Percentiles rank a stretch among this genome's conserved stretches.
Evolutionary conservation across 2,113 vertebrate genomes (phyloP).

Genomic region (Eretmochelys imbricata): DNA sequence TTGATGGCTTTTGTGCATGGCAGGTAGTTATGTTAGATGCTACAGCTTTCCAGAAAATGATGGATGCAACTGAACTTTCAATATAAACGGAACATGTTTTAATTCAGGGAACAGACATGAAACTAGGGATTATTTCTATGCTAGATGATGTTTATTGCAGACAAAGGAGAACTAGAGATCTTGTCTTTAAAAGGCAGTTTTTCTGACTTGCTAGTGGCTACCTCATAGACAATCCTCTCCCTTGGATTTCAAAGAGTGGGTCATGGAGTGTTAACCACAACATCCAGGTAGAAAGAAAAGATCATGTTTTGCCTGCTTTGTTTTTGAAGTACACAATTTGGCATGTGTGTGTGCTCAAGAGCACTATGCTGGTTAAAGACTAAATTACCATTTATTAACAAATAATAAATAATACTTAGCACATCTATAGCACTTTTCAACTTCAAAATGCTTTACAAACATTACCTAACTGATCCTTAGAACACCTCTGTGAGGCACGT

Average conservation of each 20-base stretch:
- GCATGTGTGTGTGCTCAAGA: neutral
- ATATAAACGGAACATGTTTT: neutral
- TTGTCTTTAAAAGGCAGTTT: neutral
- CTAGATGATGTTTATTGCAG: neutral
- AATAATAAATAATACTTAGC: neutral
- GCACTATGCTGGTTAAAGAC: neutral
- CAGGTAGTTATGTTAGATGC: conserved; percentile 3
- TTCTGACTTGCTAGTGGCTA: neutral
- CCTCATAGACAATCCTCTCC: neutral
- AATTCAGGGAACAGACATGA: neutral
- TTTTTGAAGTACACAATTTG: neutral
- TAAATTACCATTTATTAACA: neutral
- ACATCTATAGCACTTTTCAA: neutral
- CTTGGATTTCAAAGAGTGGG: neutral
- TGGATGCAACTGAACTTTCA: neutral
- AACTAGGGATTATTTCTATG: neutral
- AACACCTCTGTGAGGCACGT: neutral
- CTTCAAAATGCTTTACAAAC: neutral
- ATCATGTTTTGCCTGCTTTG: neutral
- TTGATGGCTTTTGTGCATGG: conserved; percentile 25
- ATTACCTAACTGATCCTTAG: neutral
- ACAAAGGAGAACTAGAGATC: neutral
- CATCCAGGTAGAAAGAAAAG: neutral
- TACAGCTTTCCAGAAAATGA: conserved; percentile 13
- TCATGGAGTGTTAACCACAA: neutral